Percentiles rank a stretch among this genome's conserved stretches.
Evolutionary conservation across 2,888 invertebrate species (phyloP).

Genomic region (Drosophila tripunctata): DNA sequence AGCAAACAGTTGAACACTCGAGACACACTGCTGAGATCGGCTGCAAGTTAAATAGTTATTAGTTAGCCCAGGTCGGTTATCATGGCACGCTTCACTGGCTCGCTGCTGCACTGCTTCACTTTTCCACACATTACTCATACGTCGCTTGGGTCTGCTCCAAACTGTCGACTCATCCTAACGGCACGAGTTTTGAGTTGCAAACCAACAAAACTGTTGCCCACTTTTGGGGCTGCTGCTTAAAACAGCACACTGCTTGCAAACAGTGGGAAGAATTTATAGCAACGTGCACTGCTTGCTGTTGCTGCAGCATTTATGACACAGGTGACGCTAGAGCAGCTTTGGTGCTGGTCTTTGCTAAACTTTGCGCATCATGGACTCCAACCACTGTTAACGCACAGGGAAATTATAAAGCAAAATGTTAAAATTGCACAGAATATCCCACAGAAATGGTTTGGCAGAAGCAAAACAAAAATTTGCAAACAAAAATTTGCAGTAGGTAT

Average conservation of each 20-base stretch:
- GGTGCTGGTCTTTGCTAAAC: background rate
- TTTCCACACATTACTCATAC: slow-evolving; percentile 44
- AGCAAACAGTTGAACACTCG: slow-evolving; percentile 7
- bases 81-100: background rate
- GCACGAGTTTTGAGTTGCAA: background rate
- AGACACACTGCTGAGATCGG: background rate
- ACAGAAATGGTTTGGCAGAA: background rate
- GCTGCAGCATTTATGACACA: too few species aligned
- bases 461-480: background rate
- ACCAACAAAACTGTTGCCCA: background rate
- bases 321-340: background rate
- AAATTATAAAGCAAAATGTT: background rate
- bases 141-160: slow-evolving; percentile 26
- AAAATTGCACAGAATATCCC: background rate
- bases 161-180: background rate
- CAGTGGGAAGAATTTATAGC: background rate
- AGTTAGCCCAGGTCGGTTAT: slow-evolving; percentile 19
- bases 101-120: background rate
- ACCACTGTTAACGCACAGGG: background rate
- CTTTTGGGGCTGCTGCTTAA: background rate
- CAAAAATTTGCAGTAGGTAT: background rate
- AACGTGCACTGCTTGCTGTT: background rate
- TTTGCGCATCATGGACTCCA: background rate
- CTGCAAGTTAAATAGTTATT: slow-evolving; percentile 16
- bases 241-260: slow-evolving; percentile 1